Base-by-base conservation (phyloP, 2,888 invertebrate genomes). In the Synanthedon andrenaeformis region DNA sequence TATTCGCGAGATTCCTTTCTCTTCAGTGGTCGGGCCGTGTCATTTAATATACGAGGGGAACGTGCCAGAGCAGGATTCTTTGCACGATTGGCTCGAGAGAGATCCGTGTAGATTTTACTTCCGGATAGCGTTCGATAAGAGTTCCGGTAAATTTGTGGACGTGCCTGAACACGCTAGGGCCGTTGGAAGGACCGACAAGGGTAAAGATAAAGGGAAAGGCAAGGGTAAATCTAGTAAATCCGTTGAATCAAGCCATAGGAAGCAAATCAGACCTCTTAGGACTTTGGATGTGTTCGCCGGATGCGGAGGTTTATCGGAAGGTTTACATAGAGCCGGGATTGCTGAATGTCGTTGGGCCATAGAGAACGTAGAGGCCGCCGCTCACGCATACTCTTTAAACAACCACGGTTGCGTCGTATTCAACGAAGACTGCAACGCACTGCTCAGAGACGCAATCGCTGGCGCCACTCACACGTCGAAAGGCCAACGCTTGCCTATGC, bases 281-380 rank as follows among this genome's bases (percentile, higher is more conserved):
- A 91, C 92, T 45, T 79, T 96, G 64, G 96, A 96, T 69, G 92
- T 96, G 28, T 96, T 96, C 75, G 94, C 95, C 58, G 96, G 96
- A 0, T 95, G 95, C 75, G 96, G 96, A 49, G 96, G 95, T 17
- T 74, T 96, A 49, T 94, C 94, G 0, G 92, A 93, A 64, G 93
- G 93, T 0, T 73, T 94, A 42, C 91, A 92, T 63, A 90, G 90
- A 59, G 89, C 94, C 4, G 93, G 93, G 0, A 76, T 92, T 3
- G 90, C 92, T 0, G 91, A 92, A 53, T 91, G 92, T 51, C 79
- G 89, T 59, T 96, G 96, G 96, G 96, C 96, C 3, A 91, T 96
- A 49, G 96, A 96, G 73, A 92, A 92, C 62, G 89, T 93, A 58
- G 90, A 91, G 57, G 88, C 92, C 0, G 95, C 96, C 0, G 95